Percentiles rank a stretch among this genome's conserved stretches.
phyloP scores from a whole-genome alignment of 2,113 vertebrate species.

The Hystrix brachyura region DNA sequence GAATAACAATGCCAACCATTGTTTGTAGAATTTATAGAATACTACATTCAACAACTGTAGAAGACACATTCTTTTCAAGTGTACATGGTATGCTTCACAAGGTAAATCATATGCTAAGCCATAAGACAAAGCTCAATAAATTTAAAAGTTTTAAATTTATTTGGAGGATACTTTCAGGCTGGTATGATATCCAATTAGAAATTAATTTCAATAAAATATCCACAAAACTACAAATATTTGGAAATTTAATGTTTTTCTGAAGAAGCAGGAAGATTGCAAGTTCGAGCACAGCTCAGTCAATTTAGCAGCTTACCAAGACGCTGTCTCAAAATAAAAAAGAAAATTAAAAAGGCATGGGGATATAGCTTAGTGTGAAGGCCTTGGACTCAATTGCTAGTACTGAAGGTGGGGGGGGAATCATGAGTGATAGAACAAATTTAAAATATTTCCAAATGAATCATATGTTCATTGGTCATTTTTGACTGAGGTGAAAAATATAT shows the following conservation, averaged over 20 bases:
- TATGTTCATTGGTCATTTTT: neutral
- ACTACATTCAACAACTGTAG: neutral
- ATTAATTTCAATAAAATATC: neutral
- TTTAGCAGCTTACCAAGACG: neutral
- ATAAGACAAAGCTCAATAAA: neutral
- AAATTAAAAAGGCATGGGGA: neutral
- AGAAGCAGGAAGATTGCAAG: neutral
- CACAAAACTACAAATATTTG: neutral
- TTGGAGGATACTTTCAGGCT: neutral
- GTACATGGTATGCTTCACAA: neutral
- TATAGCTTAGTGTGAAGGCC: neutral
- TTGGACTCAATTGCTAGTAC: neutral
- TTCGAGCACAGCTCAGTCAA: neutral
- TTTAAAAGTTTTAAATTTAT: neutral
- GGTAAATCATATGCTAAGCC: neutral
- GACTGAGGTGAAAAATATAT: neutral
- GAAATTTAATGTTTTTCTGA: constrained; percentile 14
- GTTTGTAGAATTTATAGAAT: constrained; percentile 58
- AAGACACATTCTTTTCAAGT: neutral
- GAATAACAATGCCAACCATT: neutral
- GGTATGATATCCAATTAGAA: constrained; percentile 19
- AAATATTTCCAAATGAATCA: neutral
- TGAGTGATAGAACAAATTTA: constrained; percentile 6
- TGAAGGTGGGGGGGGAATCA: neutral
- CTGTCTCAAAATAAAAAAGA: neutral